Percentiles rank a stretch among this genome's conserved stretches.
Evolutionary conservation across 2,888 invertebrate species (phyloP).

Genomic region (Coenonympha arcania): DNA sequence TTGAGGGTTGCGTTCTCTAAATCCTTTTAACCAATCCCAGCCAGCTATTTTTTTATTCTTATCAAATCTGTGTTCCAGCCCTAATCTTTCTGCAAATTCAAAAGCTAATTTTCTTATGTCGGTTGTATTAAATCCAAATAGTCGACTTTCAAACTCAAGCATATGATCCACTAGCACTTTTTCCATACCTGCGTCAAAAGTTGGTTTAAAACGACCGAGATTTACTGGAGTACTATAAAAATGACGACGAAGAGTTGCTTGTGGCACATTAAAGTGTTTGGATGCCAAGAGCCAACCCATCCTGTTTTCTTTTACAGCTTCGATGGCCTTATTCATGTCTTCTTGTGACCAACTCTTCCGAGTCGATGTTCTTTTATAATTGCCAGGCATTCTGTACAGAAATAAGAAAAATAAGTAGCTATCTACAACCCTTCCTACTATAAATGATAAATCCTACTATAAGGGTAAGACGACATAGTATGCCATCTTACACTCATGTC

Average conservation of each 20-base stretch:
- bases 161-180: background rate
- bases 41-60: conserved; percentile 18
- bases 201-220: background rate
- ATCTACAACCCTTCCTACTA: no score
- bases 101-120: background rate
- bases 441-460: no score
- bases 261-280: background rate
- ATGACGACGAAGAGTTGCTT: background rate
- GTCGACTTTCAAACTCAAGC: background rate
- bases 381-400: no score
- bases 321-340: no score
- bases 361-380: no score
- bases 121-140: background rate
- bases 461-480: no score
- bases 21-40: conserved; percentile 19
- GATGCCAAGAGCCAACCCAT: background rate
- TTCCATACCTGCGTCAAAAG: background rate
- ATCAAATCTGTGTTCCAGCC: conserved; percentile 1
- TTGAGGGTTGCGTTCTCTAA: conserved; percentile 12
- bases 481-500: no score
- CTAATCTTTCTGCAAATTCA: background rate
- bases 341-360: no score
- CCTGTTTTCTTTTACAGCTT: no score
- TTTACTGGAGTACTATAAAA: background rate
- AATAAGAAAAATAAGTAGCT: no score